Conservation (phyloP, 2,888 invertebrate species). For the Chrysodeixis includens region DNA sequence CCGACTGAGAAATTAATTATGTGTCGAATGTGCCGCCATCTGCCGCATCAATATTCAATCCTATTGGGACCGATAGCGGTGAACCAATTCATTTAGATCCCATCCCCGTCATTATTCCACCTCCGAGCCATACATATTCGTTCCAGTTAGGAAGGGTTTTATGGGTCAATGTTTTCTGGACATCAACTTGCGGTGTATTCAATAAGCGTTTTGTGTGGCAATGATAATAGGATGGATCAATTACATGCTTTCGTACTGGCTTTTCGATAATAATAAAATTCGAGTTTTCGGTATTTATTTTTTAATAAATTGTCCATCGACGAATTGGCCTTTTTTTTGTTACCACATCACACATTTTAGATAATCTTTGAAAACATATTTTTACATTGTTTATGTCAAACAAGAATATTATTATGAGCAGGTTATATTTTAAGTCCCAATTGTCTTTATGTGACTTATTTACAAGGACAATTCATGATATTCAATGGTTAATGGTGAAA, state of each 20-base stretch:
- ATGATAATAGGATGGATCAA: constrained; percentile 50
- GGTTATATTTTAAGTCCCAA: no score
- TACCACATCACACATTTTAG: background rate
- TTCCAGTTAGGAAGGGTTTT: constrained; percentile 34
- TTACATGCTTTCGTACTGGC: constrained; percentile 37
- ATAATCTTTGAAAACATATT: background rate
- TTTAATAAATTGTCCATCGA: background rate
- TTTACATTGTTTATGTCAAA: no score
- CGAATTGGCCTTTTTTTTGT: background rate
- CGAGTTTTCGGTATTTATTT: constrained; percentile 5
- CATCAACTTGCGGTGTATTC: constrained; percentile 50
- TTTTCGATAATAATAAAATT: constrained; percentile 27
- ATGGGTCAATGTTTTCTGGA: constrained; percentile 40
- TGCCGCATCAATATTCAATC: constrained; percentile 87
- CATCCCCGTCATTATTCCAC: constrained; percentile 59
- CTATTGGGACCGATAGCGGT: constrained; percentile 75
- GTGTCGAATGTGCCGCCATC: constrained; percentile 84
- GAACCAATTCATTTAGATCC: constrained; percentile 63
- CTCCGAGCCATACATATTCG: constrained; percentile 27
- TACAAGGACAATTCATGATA: no score
- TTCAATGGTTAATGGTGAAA: no score
- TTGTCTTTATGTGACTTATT: no score
- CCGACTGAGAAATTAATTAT: constrained; percentile 84
- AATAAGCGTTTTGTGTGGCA: constrained; percentile 58
- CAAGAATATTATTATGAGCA: no score